Evolutionary conservation across 2,888 invertebrate genomes (phyloP).

Genomic region (Celastrina argiolus): DNA sequence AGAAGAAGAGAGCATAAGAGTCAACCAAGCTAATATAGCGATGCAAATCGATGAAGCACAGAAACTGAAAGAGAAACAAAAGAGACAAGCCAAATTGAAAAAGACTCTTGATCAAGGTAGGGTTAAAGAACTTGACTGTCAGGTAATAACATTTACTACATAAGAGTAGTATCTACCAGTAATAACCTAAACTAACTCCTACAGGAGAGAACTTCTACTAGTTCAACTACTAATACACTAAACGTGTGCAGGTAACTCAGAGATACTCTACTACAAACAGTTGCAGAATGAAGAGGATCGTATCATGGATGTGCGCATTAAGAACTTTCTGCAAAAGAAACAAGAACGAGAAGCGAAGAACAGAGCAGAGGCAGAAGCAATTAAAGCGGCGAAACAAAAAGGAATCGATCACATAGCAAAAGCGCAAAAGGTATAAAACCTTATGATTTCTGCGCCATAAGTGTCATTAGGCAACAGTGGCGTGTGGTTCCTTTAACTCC

Average conservation of each 20-base stretch:
- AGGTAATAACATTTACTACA: too few species aligned
- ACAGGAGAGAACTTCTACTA: too few species aligned
- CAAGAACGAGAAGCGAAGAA: constrained; percentile 78
- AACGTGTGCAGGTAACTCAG: constrained; percentile 69
- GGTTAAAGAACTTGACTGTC: too few species aligned
- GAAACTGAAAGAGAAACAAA: constrained; percentile 74
- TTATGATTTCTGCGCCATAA: not conserved
- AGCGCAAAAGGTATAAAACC: constrained; percentile 62
- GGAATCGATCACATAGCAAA: constrained; percentile 78
- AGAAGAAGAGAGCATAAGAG: constrained; percentile 82
- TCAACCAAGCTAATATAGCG: constrained; percentile 80
- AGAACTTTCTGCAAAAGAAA: constrained; percentile 80
- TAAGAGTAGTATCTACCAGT: too few species aligned
- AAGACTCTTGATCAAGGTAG: constrained; percentile 76
- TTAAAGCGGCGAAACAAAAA: constrained; percentile 79
- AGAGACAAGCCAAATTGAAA: constrained; percentile 73
- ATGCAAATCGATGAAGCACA: constrained; percentile 81
- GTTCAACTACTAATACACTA: not conserved
- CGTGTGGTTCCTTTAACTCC: too few species aligned
- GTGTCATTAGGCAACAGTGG: not conserved
- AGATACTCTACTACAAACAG: constrained; percentile 78
- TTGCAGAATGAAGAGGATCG: constrained; percentile 82
- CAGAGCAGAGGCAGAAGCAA: constrained; percentile 71
- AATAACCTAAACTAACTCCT: not conserved
- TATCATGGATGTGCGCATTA: constrained; percentile 80